phyloP scores from a whole-genome alignment of 2,888 invertebrate species.

The Iphiclides podalirius region DNA sequence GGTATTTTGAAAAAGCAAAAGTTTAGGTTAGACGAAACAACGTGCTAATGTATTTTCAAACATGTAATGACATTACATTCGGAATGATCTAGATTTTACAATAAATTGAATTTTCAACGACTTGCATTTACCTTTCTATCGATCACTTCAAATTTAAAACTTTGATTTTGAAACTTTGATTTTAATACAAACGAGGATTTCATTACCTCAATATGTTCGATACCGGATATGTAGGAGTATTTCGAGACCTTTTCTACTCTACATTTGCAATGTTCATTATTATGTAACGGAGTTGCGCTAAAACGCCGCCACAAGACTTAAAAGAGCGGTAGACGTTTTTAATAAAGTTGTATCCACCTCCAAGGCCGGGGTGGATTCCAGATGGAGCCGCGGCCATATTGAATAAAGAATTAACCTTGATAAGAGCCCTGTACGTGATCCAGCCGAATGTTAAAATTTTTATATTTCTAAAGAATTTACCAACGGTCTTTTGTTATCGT shows the following conservation, averaged over 20 bases:
- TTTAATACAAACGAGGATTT: too few relatives aligned
- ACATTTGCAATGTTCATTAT: constrained; percentile 18
- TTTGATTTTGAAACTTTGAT: too few relatives aligned
- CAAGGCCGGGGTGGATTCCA: constrained; percentile 12
- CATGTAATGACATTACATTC: too few relatives aligned
- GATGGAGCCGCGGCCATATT: constrained; percentile 11
- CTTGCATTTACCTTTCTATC: too few relatives aligned
- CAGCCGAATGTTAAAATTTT: not conserved
- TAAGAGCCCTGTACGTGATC: constrained; percentile 1
- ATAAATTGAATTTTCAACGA: too few relatives aligned
- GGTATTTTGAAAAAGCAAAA: too few relatives aligned
- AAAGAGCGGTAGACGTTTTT: constrained; percentile 22
- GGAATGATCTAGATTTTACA: too few relatives aligned
- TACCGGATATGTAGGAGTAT: too few relatives aligned
- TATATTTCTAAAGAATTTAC: not conserved
- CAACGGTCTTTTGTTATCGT: not conserved
- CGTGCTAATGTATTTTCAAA: too few relatives aligned
- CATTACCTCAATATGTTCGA: too few relatives aligned
- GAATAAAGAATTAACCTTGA: constrained; percentile 18
- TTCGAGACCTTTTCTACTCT: not conserved
- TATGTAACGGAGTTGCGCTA: constrained; percentile 14
- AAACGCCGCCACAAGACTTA: constrained; percentile 15
- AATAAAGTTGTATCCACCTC: constrained; percentile 20
- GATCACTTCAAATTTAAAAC: too few relatives aligned
- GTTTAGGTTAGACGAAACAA: too few relatives aligned